phyloP scores from a whole-genome alignment of 2,113 vertebrate genomes.

The Siphamia tubifer region DNA sequence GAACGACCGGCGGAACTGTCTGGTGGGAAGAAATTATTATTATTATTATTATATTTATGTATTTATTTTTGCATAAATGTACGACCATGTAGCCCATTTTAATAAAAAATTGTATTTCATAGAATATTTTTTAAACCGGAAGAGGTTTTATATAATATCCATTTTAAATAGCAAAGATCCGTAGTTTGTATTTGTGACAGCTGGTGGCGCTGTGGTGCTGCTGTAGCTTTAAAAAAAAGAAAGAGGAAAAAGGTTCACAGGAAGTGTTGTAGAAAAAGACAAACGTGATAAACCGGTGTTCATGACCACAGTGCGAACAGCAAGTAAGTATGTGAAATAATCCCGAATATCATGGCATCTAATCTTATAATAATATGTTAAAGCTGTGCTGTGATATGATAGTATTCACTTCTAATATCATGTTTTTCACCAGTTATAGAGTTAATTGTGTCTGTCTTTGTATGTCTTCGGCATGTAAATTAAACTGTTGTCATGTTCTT shows the following conservation, averaged over 20 bases:
- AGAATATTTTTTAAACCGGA: not conserved
- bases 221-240: constrained; percentile 8
- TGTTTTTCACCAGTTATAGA: too few relatives aligned
- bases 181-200: not conserved
- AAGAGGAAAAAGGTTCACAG: not conserved
- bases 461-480: too few relatives aligned
- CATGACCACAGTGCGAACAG: rapidly evolving
- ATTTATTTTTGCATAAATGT: rapidly evolving
- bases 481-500: too few relatives aligned
- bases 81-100: not conserved
- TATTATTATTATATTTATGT: not conserved
- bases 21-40: not conserved
- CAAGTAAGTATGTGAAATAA: too few relatives aligned
- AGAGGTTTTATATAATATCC: not conserved
- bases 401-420: too few relatives aligned
- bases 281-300: constrained; percentile 29
- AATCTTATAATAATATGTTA: too few relatives aligned
- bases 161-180: not conserved
- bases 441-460: too few relatives aligned
- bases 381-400: too few relatives aligned
- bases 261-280: not conserved
- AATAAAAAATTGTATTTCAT: rapidly evolving
- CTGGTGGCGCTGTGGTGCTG: constrained; percentile 19
- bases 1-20: not conserved
- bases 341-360: too few relatives aligned